Conservation (phyloP, 1,140 invertebrate species). For the Bombus ignitus region DNA sequence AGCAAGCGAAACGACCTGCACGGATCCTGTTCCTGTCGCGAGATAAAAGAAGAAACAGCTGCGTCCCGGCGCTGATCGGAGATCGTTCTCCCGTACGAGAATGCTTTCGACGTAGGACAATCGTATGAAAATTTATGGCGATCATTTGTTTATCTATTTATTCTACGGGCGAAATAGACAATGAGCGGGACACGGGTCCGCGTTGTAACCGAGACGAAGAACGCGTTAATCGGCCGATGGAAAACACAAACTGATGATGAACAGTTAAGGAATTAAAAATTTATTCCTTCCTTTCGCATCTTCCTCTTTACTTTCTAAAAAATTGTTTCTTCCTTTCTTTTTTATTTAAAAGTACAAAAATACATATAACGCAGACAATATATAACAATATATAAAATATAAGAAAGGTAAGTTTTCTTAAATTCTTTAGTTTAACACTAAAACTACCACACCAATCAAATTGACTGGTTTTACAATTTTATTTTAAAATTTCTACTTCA, state of each 20-base stretch:
- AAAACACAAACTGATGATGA: not conserved
- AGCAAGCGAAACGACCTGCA: constrained; percentile 70
- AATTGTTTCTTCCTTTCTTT: too few relatives aligned
- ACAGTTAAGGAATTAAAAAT: not conserved
- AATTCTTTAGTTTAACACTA: too few relatives aligned
- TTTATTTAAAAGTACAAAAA: too few relatives aligned
- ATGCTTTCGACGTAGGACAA: constrained; percentile 60
- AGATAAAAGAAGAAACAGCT: constrained; percentile 75
- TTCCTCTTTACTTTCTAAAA: not conserved
- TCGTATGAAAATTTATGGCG: constrained; percentile 65
- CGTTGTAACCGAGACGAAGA: not conserved
- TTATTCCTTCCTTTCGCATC: not conserved
- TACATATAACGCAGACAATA: too few relatives aligned
- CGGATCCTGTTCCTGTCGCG: constrained; percentile 77
- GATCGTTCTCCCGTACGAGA: constrained; percentile 54
- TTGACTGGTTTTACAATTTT: too few relatives aligned
- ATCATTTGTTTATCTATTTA: constrained; percentile 56
- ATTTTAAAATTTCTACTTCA: too few relatives aligned
- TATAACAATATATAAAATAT: too few relatives aligned
- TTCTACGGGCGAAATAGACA: constrained; percentile 12
- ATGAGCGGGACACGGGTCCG: not conserved
- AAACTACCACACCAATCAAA: too few relatives aligned
- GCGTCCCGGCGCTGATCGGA: constrained; percentile 67
- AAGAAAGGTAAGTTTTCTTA: too few relatives aligned
- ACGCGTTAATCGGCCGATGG: not conserved